Base-by-base conservation (phyloP, 2,797 vertebrate genomes). In the Gallirallus australis region DNA sequence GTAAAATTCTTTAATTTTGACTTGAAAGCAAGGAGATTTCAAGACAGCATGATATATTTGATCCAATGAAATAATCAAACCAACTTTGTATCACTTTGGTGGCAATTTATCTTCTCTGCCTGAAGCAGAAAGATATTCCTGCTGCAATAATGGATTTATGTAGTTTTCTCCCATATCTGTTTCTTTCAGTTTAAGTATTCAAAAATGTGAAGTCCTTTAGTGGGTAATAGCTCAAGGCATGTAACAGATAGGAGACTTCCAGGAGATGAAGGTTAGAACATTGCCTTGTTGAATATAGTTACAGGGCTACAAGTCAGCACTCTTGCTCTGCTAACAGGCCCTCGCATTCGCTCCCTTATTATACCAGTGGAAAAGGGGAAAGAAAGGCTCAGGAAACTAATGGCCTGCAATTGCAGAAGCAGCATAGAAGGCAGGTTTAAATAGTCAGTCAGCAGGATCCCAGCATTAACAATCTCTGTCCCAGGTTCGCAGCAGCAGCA, bases 41-140 rank as follows among this genome's bases (percentile, higher is more conserved):
- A 81, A 97, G 96, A 96, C 96, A 96, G 94, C 70, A 64, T 97
- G 94, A 97, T 97, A 95, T 96, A 96, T 98, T 98, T 97, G 96
- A 97, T 97, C 93, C 95, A 97, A 95, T 94, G 95, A 97, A 98
- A 98, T 97, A 98, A 98, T 98, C 96, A 97, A 97, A 97, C 95
- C 93, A 97, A 97, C 90, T 97, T 97, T 93, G 35, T 98, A 97
- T 97, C 91, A 90, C 78, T 97, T 96, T 94, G 94, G 92, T 96
- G 91, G 97, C 96, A 97, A 97, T 98, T 98, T 97, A 98, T 98
- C 96, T 98, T 95, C 93, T 87, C 95, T 97, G 97, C 97, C 97
- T 97, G 93, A 94, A 98, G 97, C 95, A 92, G 96, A 97, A 97
- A 97, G 94, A 98, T 96, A 95, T 97, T 98, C 91, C 96, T 94